Evolutionary conservation across 2,888 invertebrate species (phyloP), one percentile per base, ranked within the genome.

Genomic region (Furcula furcula): DNA sequence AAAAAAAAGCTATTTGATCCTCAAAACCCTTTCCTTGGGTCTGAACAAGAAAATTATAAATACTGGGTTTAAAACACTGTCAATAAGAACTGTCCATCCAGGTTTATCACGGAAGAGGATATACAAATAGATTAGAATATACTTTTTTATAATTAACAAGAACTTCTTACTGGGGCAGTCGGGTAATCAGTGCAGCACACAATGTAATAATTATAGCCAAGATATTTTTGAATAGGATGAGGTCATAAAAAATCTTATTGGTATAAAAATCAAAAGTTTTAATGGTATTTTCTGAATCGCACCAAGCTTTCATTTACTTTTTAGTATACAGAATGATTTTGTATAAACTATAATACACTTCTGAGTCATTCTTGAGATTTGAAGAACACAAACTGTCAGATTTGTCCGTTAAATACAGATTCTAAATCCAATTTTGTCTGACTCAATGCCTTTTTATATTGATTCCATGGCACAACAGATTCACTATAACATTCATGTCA

Each of bases 191-290:
- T n/a, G n/a, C n/a, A n/a, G n/a, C n/a, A n/a, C n/a, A n/a, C n/a
- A n/a, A n/a, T n/a, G n/a, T n/a, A n/a, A n/a, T n/a, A n/a, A n/a
- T n/a, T n/a, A n/a, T n/a, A n/a, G n/a, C n/a, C n/a, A n/a, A n/a
- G n/a, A n/a, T n/a, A n/a, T n/a, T n/a, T n/a, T n/a, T n/a, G n/a
- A 42, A 28, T 25, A 27, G 31, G 42, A 53, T 50, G 25, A 49
- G 58, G 59, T 53, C 55, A 80, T 65, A 67, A 79, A 81, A 82
- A 80, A 76, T 68, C 77, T 68, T 70, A 61, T 85, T 88, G 87
- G 87, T 88, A 88, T 88, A 88, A 88, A 88, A 88, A 88, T 88
- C 87, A 88, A 88, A 88, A 88, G 87, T 87, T 88, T 88, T 88
- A 88, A 88, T 88, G 87, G 87, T 87, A 86, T 87, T 87, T 87